A percentile compares a stretch with the other conserved stretches of the same genome.
Conservation (phyloP, 2,888 invertebrate genomes). For the Cosmopolites sordidus region DNA sequence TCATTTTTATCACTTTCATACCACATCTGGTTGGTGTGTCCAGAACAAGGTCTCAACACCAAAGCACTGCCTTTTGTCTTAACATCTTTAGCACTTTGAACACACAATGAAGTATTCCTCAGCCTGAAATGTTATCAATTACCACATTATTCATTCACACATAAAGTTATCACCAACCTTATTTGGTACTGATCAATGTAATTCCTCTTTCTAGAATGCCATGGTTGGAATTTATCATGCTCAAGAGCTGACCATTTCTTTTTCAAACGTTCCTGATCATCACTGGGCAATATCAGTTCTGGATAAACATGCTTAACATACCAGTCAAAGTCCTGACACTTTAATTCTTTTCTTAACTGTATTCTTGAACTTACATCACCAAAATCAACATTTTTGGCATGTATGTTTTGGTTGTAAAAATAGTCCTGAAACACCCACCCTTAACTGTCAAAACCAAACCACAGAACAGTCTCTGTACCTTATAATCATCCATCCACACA, state of each 20-base stretch:
- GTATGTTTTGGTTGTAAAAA: slow-evolving; percentile 66
- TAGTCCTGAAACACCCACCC: slow-evolving; percentile 67
- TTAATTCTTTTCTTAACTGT: slow-evolving; percentile 64
- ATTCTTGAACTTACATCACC: slow-evolving; percentile 79
- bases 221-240: slow-evolving; percentile 68
- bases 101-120: slow-evolving; percentile 67
- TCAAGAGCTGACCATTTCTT: slow-evolving; percentile 60
- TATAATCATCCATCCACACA: slow-evolving; percentile 97
- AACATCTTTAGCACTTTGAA: slow-evolving; percentile 72
- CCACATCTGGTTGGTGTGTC: slow-evolving; percentile 76
- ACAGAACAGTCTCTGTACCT: no score
- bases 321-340: slow-evolving; percentile 84
- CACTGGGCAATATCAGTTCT: slow-evolving; percentile 65
- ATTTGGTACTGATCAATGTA: slow-evolving; percentile 71
- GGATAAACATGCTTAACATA: slow-evolving; percentile 83
- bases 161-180: slow-evolving; percentile 14
- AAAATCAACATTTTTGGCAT: slow-evolving; percentile 57
- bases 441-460: no score
- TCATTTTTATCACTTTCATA: slow-evolving; percentile 80
- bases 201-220: slow-evolving; percentile 75
- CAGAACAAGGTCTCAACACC: slow-evolving; percentile 65
- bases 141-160: no score
- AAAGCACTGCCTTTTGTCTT: slow-evolving; percentile 62
- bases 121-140: slow-evolving; percentile 55
- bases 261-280: slow-evolving; percentile 54